Evolutionary conservation across 2,888 invertebrate species (phyloP).

Genomic region (Halictus ligatus): DNA sequence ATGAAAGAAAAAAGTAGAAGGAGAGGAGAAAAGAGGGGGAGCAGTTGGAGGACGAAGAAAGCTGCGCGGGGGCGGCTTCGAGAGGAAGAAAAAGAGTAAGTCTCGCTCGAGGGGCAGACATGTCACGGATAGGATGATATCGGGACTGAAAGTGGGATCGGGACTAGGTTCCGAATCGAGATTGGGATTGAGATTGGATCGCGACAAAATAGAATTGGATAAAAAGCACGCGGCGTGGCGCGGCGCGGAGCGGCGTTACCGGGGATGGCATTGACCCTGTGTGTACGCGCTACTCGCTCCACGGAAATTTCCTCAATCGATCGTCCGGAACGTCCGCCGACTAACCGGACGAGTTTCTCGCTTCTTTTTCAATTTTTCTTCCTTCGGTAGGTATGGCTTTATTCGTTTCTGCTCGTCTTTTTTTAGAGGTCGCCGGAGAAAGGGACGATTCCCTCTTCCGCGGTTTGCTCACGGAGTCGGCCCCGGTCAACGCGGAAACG

Average conservation of each 20-base stretch:
- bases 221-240: slow-evolving; percentile 51
- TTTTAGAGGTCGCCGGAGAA: background rate
- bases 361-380: background rate
- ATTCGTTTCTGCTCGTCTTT: background rate
- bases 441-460: background rate
- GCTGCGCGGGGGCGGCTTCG: background rate
- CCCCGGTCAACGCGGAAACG: background rate
- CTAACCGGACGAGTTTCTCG: background rate
- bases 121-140: slow-evolving; percentile 38
- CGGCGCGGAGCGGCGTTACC: slow-evolving; percentile 21
- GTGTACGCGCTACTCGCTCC: slow-evolving; percentile 27
- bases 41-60: background rate
- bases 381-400: background rate
- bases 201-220: slow-evolving; percentile 76
- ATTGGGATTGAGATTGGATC: slow-evolving; percentile 73
- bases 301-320: slow-evolving; percentile 76
- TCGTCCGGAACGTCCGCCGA: slow-evolving; percentile 44
- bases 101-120: slow-evolving; percentile 29
- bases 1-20: background rate
- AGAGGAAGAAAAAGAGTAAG: slow-evolving; percentile 9
- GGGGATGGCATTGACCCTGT: slow-evolving; percentile 55
- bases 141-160: slow-evolving; percentile 43
- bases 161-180: slow-evolving; percentile 63
- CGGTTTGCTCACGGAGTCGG: background rate
- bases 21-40: background rate